phyloP scores from a whole-genome alignment of 2,888 invertebrate species.

The Thera britannica region DNA sequence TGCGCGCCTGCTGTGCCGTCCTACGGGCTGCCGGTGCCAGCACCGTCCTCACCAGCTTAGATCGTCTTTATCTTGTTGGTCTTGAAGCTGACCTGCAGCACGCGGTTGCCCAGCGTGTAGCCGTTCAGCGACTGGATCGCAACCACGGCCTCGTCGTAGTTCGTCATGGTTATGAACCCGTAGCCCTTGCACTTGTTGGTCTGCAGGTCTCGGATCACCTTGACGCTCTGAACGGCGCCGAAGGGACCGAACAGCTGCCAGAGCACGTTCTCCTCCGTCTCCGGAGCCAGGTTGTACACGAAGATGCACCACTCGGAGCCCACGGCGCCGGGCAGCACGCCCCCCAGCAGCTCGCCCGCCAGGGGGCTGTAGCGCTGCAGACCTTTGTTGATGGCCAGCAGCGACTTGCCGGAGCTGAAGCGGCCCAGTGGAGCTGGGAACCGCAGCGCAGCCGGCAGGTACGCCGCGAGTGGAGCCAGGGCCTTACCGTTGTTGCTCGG shows the following conservation, averaged over 20 bases:
- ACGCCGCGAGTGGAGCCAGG: slow-evolving; percentile 92
- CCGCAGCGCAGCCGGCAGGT: slow-evolving; percentile 90
- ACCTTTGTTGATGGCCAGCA: slow-evolving; percentile 93
- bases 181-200: slow-evolving; percentile 98
- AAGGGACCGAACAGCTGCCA: slow-evolving; percentile 99
- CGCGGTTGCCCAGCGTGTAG: slow-evolving; percentile 95
- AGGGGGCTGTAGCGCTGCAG: slow-evolving; percentile 93
- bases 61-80: slow-evolving; percentile 91
- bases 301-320: slow-evolving; percentile 96
- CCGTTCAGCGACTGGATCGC: slow-evolving; percentile 97
- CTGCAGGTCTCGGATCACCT: slow-evolving; percentile 95
- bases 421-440: slow-evolving; percentile 88
- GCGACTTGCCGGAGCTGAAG: slow-evolving; percentile 95
- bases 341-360: slow-evolving; percentile 92
- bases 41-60: slow-evolving; percentile 81
- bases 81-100: slow-evolving; percentile 97
- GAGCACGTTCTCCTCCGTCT: slow-evolving; percentile 97
- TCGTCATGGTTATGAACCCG: slow-evolving; percentile 97
- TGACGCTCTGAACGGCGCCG: slow-evolving; percentile 96
- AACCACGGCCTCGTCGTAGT: slow-evolving; percentile 96
- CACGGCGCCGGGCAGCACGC: slow-evolving; percentile 90
- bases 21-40: slow-evolving; percentile 77
- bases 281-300: slow-evolving; percentile 97
- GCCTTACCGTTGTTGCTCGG: slow-evolving; percentile 94
- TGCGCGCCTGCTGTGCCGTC: slow-evolving; percentile 83